Evolutionary conservation across 2,113 vertebrate species (phyloP).

Genomic region (Ceratotherium simum): DNA sequence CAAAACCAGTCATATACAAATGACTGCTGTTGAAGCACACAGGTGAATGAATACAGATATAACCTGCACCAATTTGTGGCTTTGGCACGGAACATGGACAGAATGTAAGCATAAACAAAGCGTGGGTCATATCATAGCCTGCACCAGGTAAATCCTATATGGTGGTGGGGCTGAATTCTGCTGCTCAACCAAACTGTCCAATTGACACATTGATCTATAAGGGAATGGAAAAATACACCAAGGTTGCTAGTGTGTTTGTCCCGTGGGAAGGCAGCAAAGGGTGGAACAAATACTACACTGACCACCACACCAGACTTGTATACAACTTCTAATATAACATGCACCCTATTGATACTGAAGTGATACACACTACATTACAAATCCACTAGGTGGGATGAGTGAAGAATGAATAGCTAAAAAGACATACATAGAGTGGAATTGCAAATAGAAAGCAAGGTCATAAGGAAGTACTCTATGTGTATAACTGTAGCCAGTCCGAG

Average conservation of each 20-base stretch:
- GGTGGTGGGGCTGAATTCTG: neutral
- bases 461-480: neutral
- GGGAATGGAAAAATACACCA: constrained; percentile 33
- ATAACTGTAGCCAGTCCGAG: constrained; percentile 20
- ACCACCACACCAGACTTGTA: neutral
- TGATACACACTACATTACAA: constrained; percentile 46
- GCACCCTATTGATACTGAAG: neutral
- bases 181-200: constrained; percentile 33
- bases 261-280: constrained; percentile 35
- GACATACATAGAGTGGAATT: neutral
- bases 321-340: constrained; percentile 30
- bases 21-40: neutral
- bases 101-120: neutral
- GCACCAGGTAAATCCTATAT: neutral
- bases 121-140: neutral
- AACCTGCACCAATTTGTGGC: neutral
- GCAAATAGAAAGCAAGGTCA: constrained; percentile 54
- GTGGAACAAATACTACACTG: neutral
- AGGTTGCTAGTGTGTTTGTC: constrained; percentile 1
- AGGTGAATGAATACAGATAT: neutral
- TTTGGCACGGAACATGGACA: neutral
- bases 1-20: neutral
- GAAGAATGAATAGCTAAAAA: constrained; percentile 50
- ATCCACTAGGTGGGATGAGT: constrained; percentile 55
- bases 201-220: neutral